phyloP scores from a whole-genome alignment of 2,888 invertebrate genomes.

The Morpho helenor region DNA sequence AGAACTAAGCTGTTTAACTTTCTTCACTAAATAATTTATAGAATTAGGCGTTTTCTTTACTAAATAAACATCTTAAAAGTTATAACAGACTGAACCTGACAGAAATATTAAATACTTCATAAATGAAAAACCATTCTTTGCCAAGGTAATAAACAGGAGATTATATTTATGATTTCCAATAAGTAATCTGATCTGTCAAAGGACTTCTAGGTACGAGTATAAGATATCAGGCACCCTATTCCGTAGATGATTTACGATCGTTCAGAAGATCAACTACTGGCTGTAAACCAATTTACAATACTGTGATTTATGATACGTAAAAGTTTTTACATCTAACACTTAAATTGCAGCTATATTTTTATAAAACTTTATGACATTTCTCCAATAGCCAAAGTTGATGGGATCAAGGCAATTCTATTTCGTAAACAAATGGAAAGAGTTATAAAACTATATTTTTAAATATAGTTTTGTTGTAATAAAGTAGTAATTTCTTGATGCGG shows the following conservation, averaged over 20 bases:
- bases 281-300: conserved; percentile 69
- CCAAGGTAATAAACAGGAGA: too few relatives aligned
- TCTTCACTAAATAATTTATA: too few relatives aligned
- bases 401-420: not conserved
- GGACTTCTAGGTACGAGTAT: conserved; percentile 3
- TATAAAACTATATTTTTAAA: too few relatives aligned
- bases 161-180: not conserved
- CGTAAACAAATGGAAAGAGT: too few relatives aligned
- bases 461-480: too few relatives aligned
- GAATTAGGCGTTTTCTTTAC: too few relatives aligned
- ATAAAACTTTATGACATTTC: conserved; percentile 3
- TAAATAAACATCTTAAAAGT: too few relatives aligned
- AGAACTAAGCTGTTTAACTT: not conserved
- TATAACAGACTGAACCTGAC: too few relatives aligned
- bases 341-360: conserved; percentile 6
- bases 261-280: conserved; percentile 57
- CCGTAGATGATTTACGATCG: conserved; percentile 60
- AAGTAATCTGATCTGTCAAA: conserved; percentile 8
- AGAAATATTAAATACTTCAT: too few relatives aligned
- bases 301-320: conserved; percentile 66
- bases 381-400: not conserved
- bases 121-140: too few relatives aligned
- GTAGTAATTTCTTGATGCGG: too few relatives aligned
- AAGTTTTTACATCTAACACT: conserved; percentile 49
- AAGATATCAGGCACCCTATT: conserved; percentile 30